A percentile compares a stretch with the other conserved stretches of the same genome.
Conservation (phyloP, 53 echinoderm and acorn worm genomes). For the Pentamera pediparva region DNA sequence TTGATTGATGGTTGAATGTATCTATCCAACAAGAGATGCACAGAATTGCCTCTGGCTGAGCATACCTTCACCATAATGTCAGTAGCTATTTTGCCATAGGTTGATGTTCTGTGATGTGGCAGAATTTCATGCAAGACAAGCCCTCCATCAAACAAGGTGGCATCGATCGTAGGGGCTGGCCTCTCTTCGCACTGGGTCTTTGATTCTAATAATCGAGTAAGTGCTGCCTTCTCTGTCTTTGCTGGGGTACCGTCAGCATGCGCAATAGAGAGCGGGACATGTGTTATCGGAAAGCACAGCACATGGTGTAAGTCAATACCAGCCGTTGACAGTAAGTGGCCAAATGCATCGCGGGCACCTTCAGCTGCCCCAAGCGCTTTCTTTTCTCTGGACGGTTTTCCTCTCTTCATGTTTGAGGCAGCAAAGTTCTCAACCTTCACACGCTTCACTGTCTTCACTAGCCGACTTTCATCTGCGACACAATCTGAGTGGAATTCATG, state of each 20-base stretch:
- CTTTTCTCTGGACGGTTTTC: conserved; percentile 45
- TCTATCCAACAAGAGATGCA: conserved; percentile 42
- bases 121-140: conserved; percentile 44
- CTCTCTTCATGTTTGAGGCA: conserved; percentile 35
- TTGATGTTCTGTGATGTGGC: conserved; percentile 28
- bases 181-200: neutral
- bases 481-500: conserved; percentile 32
- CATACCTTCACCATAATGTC: conserved; percentile 46
- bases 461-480: conserved; percentile 25
- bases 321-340: conserved; percentile 23
- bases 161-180: conserved; percentile 1
- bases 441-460: conserved; percentile 37
- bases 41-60: conserved; percentile 32
- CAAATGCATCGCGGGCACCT: conserved; percentile 44
- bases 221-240: conserved; percentile 13
- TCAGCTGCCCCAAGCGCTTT: conserved; percentile 46
- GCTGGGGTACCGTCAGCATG: conserved; percentile 12
- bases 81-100: conserved; percentile 41
- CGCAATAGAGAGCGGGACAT: conserved; percentile 26
- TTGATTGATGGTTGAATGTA: conserved; percentile 47
- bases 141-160: conserved; percentile 51
- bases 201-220: conserved; percentile 19
- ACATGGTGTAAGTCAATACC: conserved; percentile 30
- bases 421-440: conserved; percentile 53
- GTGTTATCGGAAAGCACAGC: conserved; percentile 35